Evolutionary conservation across 2,113 vertebrate genomes (phyloP), one percentile per base, ranked within the genome.

Genomic region (Acrocephalus arundinaceus): DNA sequence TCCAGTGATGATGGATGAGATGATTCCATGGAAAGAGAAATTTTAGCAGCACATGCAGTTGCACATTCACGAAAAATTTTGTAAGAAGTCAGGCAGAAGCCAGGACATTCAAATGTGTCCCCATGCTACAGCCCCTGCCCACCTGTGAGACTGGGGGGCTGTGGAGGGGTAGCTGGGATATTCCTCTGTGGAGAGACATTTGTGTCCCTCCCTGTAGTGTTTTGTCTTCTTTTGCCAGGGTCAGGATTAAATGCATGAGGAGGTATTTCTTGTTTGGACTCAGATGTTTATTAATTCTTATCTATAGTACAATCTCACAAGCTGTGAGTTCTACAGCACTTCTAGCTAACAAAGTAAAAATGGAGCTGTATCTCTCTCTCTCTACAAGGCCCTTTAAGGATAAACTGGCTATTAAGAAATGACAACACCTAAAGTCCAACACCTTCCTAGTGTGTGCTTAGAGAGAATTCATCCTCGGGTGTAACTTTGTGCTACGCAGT

Each of bases 401-500:
- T 57, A 33, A 57, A 57, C 5, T 57, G 31, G 33, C 31, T 31
- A 22, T 57, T 57, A 22, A 57, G 55, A 57, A 57, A 33, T 33
- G 31, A 21, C 31, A 57, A 21, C 31, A 57, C 54, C 31, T 57
- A 2, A 33, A 57, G 31, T 13, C 54, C 54, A 57, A 22, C 55
- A 57, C 19, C 15, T 51, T 61, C 48, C 45, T 15, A 1, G 43
- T 9, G 15, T 15, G 59, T 39, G 48, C 35, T 23, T 1, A 22
- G 37, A 45, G 49, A 61, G 52, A 76, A 48, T 20, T 28, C 35
- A 30, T 5, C 23, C 51, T 7, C 4, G 2, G 31, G 10, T n/a
- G 28, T 14, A 8, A 6, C 16, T 63, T 7, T 10, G 48, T 4
- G 46, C 46, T 54, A 3, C 4, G 0, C 0, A 3, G 35, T 24